Evolutionary conservation across 2,113 vertebrate genomes (phyloP).

Genomic region (Phycodurus eques): DNA sequence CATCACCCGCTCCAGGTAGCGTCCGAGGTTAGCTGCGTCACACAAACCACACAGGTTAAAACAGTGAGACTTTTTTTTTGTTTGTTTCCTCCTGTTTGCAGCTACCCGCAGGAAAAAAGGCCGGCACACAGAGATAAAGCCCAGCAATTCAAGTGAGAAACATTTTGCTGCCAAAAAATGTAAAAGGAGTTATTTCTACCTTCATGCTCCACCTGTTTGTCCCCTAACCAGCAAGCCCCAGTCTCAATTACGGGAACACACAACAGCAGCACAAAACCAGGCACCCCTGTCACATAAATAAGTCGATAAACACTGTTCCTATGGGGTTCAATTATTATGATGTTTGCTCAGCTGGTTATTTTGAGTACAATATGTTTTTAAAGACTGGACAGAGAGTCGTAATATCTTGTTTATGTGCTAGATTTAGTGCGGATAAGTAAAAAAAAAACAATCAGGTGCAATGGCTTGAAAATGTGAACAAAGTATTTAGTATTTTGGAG

Average conservation of each 20-base stretch:
- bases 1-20: slow-evolving; percentile 89
- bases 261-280: not conserved
- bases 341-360: slow-evolving; percentile 4
- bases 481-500: not conserved
- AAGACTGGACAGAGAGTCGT: not conserved
- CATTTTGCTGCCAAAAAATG: not conserved
- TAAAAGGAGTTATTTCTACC: not conserved
- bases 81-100: slow-evolving; percentile 46
- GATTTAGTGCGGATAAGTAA: not conserved
- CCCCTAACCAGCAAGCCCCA: not conserved
- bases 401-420: not conserved
- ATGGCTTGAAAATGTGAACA: not conserved
- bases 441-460: not conserved
- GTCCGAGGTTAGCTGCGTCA: not conserved
- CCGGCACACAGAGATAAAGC: slow-evolving; percentile 89
- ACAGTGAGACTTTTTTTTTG: not conserved
- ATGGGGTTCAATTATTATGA: not conserved
- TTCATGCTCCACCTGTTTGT: not conserved
- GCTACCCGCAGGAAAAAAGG: slow-evolving; percentile 91
- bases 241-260: not conserved
- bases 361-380: not conserved
- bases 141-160: slow-evolving; percentile 82
- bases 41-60: too few species aligned
- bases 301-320: not conserved
- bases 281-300: not conserved